Base-by-base conservation (phyloP, 2,797 vertebrate genomes). In the Moxostoma hubbsi region DNA sequence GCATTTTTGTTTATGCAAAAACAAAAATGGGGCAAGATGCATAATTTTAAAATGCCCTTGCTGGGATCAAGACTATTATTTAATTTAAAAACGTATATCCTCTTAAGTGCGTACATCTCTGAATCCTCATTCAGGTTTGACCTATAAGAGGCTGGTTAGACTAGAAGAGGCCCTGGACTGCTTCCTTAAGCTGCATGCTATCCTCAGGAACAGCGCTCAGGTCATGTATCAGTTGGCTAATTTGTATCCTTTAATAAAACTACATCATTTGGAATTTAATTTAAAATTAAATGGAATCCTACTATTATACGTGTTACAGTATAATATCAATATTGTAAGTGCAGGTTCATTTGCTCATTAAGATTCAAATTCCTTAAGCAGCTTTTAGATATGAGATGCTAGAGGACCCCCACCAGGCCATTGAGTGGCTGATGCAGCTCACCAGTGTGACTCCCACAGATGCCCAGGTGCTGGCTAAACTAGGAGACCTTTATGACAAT, bases 101-200 rank as follows among this genome's bases (percentile, higher is more conserved):
- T 55, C 16, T 53, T 47, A 11, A 57, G 51, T 63, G 18, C 58
- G 62, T 13, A 66, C 62, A 50, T 51, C 24, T 43, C 46, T 24
- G 6, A 47, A 1, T 69, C 46, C 67, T 59, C 0, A 68, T 86
- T 57, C 85, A 99, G 98, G 97, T 87, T 91, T 99, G 80, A 92
- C 94, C 0, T 96, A 97, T 85, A 98, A 98, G 92, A 95, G 89
- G 73, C 91, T 98, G 82, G 95, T 92, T 65, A 94, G 94, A 7
- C 91, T 95, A 78, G 95, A 97, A n/a, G 96, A 97, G 77, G 94
- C 96, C 59, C 92, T 99, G 85, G 96, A 98, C 89, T 97, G 95
- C 90, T 99, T 99, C 86, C 90, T 96, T 88, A 99, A 99, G 88
- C 96, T 98, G 53, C 96, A 99, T 1, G 94, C 96, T 82, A 98